Conservation (phyloP, 2,797 vertebrate species). For the Alca torda region DNA sequence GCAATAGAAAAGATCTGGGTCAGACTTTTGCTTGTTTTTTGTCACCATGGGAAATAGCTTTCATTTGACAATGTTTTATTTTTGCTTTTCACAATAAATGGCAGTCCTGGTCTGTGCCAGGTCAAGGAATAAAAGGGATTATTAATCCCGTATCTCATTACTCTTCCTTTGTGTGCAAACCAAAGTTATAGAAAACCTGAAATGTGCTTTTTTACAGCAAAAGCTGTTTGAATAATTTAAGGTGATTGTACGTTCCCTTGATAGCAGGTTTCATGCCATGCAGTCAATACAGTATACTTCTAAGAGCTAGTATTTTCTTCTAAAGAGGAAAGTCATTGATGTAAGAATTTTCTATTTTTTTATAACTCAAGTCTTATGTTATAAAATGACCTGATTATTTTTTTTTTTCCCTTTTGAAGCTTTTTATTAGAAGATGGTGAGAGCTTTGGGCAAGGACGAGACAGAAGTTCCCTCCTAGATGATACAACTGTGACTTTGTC, state of each 20-base stretch:
- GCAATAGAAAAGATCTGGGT: not conserved
- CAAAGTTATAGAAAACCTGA: not conserved
- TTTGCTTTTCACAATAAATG: not conserved
- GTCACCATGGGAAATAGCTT: not conserved
- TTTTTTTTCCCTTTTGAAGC: slow-evolving; percentile 70
- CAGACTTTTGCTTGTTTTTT: not conserved
- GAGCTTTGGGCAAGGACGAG: slow-evolving; percentile 92
- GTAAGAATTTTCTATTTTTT: not conserved
- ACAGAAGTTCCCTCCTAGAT: slow-evolving; percentile 93
- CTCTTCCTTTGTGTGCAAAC: not conserved
- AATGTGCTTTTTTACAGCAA: not conserved
- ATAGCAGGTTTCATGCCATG: not conserved
- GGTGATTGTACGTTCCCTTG: not conserved
- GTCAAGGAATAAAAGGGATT: not conserved
- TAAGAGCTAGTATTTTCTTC: not conserved
- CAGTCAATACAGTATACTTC: not conserved
- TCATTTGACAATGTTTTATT: not conserved
- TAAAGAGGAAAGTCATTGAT: not conserved
- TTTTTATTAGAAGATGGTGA: slow-evolving; percentile 96
- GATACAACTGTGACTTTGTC: slow-evolving; percentile 94
- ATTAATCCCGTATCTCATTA: not conserved
- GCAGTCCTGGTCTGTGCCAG: not conserved
- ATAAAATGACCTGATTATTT: not conserved
- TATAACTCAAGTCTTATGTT: not conserved
- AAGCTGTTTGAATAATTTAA: not conserved